A percentile compares a stretch with the other conserved stretches of the same genome.
phyloP scores from a whole-genome alignment of 2,888 invertebrate species.

The Drosophila anomalata region DNA sequence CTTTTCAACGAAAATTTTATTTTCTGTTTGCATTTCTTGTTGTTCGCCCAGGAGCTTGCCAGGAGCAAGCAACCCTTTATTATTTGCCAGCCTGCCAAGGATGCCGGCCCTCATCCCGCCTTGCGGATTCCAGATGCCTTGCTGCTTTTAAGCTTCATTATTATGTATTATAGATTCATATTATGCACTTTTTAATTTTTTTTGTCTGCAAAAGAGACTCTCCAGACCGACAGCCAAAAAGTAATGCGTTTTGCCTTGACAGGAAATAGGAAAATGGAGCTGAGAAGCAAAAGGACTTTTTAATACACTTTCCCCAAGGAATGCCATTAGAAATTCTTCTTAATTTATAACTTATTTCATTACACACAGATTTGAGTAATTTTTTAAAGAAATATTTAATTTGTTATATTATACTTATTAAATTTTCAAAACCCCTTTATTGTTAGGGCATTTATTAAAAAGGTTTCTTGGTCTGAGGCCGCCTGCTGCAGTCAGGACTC shows the following conservation, averaged over 20 bases:
- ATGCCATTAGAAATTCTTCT: background rate
- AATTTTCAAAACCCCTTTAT: background rate
- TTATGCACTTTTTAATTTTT: constrained; percentile 76
- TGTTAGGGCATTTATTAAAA: constrained; percentile 15
- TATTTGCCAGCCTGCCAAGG: constrained; percentile 54
- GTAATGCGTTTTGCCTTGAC: constrained; percentile 59
- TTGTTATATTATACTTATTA: background rate
- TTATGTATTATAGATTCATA: constrained; percentile 78
- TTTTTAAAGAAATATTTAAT: background rate
- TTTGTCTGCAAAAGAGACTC: constrained; percentile 57
- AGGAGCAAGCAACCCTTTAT: constrained; percentile 69
- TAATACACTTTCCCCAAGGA: background rate
- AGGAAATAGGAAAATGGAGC: background rate
- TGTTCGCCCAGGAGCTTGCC: constrained; percentile 51
- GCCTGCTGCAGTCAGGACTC: constrained; percentile 52
- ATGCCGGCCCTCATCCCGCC: constrained; percentile 22
- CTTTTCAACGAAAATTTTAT: constrained; percentile 76
- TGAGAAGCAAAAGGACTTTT: background rate
- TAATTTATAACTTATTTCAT: background rate
- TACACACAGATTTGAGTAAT: background rate
- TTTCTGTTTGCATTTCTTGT: constrained; percentile 77
- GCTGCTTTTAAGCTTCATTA: constrained; percentile 64
- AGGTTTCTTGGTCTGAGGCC: constrained; percentile 2
- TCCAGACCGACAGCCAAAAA: constrained; percentile 44
- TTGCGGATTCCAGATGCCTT: constrained; percentile 10